phyloP scores from a whole-genome alignment of 2,797 vertebrate genomes.

The Agapornis canus region DNA sequence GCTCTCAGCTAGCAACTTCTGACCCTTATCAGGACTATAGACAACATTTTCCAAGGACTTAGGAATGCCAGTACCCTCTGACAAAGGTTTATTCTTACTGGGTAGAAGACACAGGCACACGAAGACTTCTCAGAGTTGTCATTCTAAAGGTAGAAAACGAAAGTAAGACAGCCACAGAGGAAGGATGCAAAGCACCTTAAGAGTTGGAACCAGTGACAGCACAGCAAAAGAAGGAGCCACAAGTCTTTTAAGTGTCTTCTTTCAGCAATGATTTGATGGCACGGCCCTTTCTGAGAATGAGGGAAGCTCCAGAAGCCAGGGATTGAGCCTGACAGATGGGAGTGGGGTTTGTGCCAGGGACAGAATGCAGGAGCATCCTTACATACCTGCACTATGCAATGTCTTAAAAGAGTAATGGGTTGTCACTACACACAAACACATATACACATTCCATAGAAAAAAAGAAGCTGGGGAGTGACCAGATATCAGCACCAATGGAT shows the following conservation, averaged over 20 bases:
- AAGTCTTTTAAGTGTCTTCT: not conserved
- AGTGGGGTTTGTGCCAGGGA: not conserved
- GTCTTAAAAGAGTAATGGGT: not conserved
- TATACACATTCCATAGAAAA: not conserved
- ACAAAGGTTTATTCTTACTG: not conserved
- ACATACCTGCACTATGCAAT: not conserved
- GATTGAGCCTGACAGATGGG: not conserved
- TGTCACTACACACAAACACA: not conserved
- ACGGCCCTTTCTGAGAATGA: not conserved
- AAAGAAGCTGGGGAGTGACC: not conserved
- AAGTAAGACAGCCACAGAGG: not conserved
- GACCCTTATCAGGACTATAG: not conserved
- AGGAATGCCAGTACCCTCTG: not conserved
- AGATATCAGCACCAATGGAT: not conserved
- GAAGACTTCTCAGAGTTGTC: not conserved
- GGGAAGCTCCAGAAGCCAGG: not conserved
- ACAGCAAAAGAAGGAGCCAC: not conserved
- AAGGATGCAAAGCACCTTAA: not conserved
- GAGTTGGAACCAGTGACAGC: not conserved
- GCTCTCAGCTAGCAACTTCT: not conserved
- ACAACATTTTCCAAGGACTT: not conserved
- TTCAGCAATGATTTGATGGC: not conserved
- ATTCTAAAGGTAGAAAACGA: not conserved
- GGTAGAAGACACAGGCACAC: not conserved
- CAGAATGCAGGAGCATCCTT: not conserved